These are phyloP conservation scores for Passer montanus DNA, from an alignment of 2,113 vertebrate genomes.

Conservation along the genomic window DNA sequence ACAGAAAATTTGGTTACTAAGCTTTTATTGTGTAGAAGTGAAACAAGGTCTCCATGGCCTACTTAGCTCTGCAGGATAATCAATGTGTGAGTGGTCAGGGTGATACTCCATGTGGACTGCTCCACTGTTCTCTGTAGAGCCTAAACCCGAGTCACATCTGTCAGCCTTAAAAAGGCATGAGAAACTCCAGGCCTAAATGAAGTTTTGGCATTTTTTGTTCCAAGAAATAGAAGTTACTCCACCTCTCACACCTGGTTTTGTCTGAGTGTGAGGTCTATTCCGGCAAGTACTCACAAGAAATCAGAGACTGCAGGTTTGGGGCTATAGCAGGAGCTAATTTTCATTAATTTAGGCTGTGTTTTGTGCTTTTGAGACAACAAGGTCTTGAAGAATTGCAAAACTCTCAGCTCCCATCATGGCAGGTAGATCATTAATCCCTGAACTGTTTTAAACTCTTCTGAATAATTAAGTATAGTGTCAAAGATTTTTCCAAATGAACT, in stretches of 20 bases:
- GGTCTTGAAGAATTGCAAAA: not conserved
- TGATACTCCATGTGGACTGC: not conserved
- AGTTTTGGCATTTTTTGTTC: not conserved
- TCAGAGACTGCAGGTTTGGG: not conserved
- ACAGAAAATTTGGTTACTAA: not conserved
- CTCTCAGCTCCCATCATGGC: not conserved
- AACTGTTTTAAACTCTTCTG: not conserved
- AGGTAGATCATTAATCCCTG: not conserved
- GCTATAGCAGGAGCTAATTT: not conserved
- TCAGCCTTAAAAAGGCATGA: not conserved
- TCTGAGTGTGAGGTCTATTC: not conserved
- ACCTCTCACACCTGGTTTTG: not conserved
- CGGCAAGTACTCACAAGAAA: not conserved
- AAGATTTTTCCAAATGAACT: not conserved
- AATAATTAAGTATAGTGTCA: not conserved
- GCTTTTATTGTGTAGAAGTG: not conserved
- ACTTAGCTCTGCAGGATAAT: not conserved
- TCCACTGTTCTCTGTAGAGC: rapidly evolving
- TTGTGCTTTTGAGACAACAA: not conserved
- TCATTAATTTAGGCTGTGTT: not conserved
- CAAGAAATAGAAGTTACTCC: not conserved
- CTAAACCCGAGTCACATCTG: not conserved
- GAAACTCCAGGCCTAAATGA: not conserved
- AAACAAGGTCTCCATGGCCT: not conserved
- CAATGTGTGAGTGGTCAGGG: not conserved